These are phyloP conservation scores for Rhadinocentrus ornatus DNA, from an alignment of 2,797 vertebrate genomes.

Conservation along the genomic window DNA sequence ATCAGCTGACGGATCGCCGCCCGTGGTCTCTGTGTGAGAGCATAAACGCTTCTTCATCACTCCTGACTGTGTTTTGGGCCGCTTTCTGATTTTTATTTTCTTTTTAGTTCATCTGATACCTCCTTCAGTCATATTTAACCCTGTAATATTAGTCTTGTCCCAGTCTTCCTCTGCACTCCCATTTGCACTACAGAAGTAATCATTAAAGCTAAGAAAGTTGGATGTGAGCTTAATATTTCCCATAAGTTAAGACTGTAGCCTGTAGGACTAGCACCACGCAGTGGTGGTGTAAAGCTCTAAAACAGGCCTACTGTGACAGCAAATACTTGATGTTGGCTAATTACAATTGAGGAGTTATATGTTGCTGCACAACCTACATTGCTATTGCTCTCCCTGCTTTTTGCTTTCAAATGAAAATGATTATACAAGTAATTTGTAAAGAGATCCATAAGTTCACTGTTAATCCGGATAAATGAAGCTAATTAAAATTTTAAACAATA, in stretches of 20 bases:
- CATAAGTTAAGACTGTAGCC: neutral
- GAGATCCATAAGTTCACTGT: too few relatives aligned
- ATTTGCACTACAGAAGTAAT: neutral
- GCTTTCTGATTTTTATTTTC: too few relatives aligned
- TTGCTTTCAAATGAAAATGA: neutral
- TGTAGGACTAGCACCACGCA: slow-evolving; percentile 36
- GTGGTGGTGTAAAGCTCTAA: slow-evolving; percentile 31
- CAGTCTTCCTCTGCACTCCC: neutral
- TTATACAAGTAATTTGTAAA: too few relatives aligned
- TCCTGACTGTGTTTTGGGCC: too few relatives aligned
- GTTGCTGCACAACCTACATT: slow-evolving; percentile 3
- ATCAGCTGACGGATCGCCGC: too few relatives aligned
- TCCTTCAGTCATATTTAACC: too few relatives aligned
- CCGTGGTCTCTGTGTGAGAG: too few relatives aligned
- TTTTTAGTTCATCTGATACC: too few relatives aligned
- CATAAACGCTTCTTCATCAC: too few relatives aligned
- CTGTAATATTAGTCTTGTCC: neutral
- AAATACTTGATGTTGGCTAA: slow-evolving; percentile 3
- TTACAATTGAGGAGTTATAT: neutral
- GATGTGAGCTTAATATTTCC: neutral
- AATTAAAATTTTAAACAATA: neutral
- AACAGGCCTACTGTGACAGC: slow-evolving; percentile 33
- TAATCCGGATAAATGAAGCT: neutral
- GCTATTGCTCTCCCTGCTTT: slow-evolving; percentile 1
- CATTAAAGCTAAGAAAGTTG: neutral